Base-by-base conservation (phyloP, 2,888 invertebrate species). In the Megastigmus dorsalis region DNA sequence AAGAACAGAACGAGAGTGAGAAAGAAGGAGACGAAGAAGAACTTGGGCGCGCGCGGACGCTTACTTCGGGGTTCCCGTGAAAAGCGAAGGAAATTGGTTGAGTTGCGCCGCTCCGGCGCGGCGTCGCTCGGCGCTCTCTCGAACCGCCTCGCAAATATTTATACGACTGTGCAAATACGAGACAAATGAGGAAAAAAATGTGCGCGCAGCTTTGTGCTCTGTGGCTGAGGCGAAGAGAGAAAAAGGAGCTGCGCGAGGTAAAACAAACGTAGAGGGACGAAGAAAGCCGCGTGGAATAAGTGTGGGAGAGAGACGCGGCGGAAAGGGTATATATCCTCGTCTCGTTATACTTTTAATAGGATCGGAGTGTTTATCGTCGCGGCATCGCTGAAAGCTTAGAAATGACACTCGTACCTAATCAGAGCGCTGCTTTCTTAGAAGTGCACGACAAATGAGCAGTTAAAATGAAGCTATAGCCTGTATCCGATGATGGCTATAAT, bases 131-230 rank as follows among this genome's bases (percentile, higher is more conserved):
- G 10, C 20, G 23, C 20, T 38, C 20, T 13, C 20, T 38, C 23
- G 30, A 60, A 36, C 62, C 60, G 43, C n/a, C 54, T 63, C 33
- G 45, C 63, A 62, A 70, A 70, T 63, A 63, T 70, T 70, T 70
- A 70, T 55, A 55, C 70, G 45, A 36, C 41, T 48, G 54, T 18
- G 62, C 43, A 63, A 63, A 70, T 55, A 70, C 36, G 63, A 70
- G 38, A 45, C 36, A 54, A 28, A 43, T 18, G 67, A 45, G 36
- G 36, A 70, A 70, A 63, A 55, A 70, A 63, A 60, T 38, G 55
- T 63, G 55, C 45, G 30, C 48, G 15, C 43, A 13, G 15, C 15
- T 5, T 28, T 10, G 33, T 7, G 33, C 9, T 43, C 10, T 5
- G 41, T 13, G 43, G 3, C 5, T n/a, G 36, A 48, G 38, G 15